phyloP scores from a whole-genome alignment of 2,888 invertebrate genomes.

The Pollenia amentaria region DNA sequence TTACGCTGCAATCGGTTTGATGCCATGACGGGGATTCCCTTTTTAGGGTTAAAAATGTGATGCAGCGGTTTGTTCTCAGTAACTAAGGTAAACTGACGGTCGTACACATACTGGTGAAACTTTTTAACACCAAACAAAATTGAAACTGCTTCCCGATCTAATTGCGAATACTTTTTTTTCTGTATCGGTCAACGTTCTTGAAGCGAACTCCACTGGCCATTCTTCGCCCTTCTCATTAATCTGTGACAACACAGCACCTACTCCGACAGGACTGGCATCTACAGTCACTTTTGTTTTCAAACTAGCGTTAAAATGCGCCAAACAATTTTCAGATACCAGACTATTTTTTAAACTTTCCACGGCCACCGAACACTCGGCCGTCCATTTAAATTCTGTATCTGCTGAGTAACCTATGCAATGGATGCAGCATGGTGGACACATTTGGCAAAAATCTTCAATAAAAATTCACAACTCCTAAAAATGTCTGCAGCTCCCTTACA shows the following conservation, averaged over 20 bases:
- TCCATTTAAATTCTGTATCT: conserved; percentile 75
- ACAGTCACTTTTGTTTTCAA: conserved; percentile 75
- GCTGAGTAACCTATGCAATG: conserved; percentile 48
- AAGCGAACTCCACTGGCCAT: conserved; percentile 81
- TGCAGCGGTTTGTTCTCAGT: conserved; percentile 61
- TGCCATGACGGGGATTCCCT: conserved; percentile 76
- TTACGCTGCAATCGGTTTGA: conserved; percentile 75
- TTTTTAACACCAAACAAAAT: conserved; percentile 80
- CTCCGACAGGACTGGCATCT: conserved; percentile 76
- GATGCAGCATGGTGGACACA: conserved; percentile 37
- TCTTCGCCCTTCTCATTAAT: conserved; percentile 79
- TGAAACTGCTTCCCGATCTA: conserved; percentile 78
- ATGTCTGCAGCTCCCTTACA: conserved; percentile 74
- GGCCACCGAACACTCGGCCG: conserved; percentile 76
- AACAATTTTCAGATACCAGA: conserved; percentile 47
- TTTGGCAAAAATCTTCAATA: conserved; percentile 58
- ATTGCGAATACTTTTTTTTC: conserved; percentile 79
- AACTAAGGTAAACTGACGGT: conserved; percentile 57
- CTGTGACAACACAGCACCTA: conserved; percentile 80
- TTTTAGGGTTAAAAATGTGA: conserved; percentile 58
- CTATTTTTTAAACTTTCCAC: conserved; percentile 75
- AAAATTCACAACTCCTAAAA: conserved; percentile 74
- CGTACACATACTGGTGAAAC: conserved; percentile 76
- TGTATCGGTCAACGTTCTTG: conserved; percentile 76
- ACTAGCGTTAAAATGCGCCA: conserved; percentile 76